A percentile compares a stretch with the other conserved stretches of the same genome.
These are phyloP conservation scores for Pemphigus obesinymphae DNA, from an alignment of 1,140 invertebrate genomes.

Conservation along the genomic window DNA sequence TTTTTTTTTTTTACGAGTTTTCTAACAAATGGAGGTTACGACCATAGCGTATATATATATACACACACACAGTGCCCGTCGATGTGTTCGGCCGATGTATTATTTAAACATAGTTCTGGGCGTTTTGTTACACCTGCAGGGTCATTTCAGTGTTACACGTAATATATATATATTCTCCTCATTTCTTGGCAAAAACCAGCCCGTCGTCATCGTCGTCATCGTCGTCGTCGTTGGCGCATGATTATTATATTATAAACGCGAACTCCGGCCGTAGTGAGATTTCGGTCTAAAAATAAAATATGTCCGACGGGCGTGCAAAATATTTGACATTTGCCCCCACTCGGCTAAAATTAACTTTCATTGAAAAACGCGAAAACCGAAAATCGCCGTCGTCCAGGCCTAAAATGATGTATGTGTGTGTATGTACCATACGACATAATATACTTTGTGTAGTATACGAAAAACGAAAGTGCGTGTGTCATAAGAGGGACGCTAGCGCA, in stretches of 20 bases:
- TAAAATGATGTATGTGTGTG: too few species aligned
- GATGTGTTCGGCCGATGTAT: background rate
- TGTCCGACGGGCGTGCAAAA: slow-evolving; percentile 17
- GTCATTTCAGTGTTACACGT: background rate
- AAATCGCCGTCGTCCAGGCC: background rate
- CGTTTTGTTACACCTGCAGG: background rate
- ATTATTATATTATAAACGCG: background rate
- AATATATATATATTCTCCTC: background rate
- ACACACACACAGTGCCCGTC: too few species aligned
- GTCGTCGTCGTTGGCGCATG: background rate
- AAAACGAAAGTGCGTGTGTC: too few species aligned
- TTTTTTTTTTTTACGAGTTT: background rate
- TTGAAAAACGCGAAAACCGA: slow-evolving; percentile 17
- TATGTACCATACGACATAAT: too few species aligned
- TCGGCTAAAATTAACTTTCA: slow-evolving; percentile 29
- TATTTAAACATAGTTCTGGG: background rate
- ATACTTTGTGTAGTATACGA: too few species aligned
- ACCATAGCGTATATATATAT: background rate
- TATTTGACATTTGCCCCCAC: background rate
- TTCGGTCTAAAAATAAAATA: slow-evolving; percentile 35
- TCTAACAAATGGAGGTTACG: too few species aligned
- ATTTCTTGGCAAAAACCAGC: slow-evolving; percentile 27
- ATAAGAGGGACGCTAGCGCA: too few species aligned
- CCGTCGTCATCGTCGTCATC: background rate
- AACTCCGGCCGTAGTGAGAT: background rate